A percentile compares a stretch with the other conserved stretches of the same genome.
Conservation (phyloP, 2,797 vertebrate genomes). For the Columba guinea region DNA sequence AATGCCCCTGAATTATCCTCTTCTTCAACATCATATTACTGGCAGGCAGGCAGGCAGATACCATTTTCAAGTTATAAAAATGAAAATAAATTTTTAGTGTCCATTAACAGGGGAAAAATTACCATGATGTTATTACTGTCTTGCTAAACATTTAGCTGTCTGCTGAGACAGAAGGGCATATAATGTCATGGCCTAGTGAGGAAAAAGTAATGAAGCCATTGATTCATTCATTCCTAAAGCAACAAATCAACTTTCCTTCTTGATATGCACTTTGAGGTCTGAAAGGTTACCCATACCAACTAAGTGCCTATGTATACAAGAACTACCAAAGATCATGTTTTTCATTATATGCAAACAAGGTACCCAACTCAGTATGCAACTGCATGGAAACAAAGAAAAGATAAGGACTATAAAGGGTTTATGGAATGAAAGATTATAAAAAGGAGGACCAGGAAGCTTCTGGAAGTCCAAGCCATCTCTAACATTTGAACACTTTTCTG, state of each 20-base stretch:
- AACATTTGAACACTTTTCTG: background rate
- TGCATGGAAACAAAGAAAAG: background rate
- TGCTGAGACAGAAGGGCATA: constrained; percentile 30
- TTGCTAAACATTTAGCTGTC: constrained; percentile 54
- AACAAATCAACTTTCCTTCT: constrained; percentile 35
- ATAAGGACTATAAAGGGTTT: background rate
- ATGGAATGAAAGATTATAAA: background rate
- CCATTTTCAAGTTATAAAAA: constrained; percentile 50
- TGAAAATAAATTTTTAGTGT: constrained; percentile 45
- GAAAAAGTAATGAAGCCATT: constrained; percentile 29
- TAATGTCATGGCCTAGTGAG: constrained; percentile 4
- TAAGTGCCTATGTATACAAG: background rate
- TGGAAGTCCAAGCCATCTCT: background rate
- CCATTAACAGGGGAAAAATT: background rate
- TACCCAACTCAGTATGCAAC: background rate
- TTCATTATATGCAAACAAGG: background rate
- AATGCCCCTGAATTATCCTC: background rate
- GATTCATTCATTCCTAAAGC: constrained; percentile 38
- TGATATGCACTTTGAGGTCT: background rate
- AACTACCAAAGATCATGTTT: background rate
- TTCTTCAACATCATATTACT: background rate
- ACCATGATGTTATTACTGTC: constrained; percentile 36
- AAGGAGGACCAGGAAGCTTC: background rate
- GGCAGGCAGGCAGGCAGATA: background rate
- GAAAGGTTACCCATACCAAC: background rate